Evolutionary conservation across 2,888 invertebrate species (phyloP), one percentile per base, ranked within the genome.

Genomic region (Exephanes ischioxanthus): DNA sequence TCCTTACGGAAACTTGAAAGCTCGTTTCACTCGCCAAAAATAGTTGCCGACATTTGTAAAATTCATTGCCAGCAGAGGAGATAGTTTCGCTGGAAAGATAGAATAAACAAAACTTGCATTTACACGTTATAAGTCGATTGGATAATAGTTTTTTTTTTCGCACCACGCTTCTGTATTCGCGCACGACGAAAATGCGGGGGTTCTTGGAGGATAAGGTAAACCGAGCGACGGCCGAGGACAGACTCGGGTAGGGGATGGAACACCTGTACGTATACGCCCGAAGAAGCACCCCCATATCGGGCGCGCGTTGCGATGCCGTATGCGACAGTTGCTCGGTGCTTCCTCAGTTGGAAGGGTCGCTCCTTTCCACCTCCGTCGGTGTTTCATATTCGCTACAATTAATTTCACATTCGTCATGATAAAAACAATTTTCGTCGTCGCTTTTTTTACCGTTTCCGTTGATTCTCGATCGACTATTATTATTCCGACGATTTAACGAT

Each of bases 271-370:
- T 89, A 86, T 89, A 89, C 83, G 83, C 58, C 68, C 37, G 86
- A 76, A 86, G 80, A 84, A 89, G 85, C 89, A 91, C 85, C 90
- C 90, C 89, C 85, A 76, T 86, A 86, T 86, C 86, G 68, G 86
- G 71, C 66, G 63, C 63, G 83, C 84, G 86, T 86, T 83, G 86
- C 89, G 84, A 89, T 89, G 88, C 89, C 85, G 86, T 90, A 88
- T 89, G 89, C 91, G 92, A 92, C 93, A 92, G 93, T 92, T 90
- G 90, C 87, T 80, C 85, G 84, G 77, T 72, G 88, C 86, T 88
- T 85, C 86, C 88, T 79, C 87, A 79, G 75, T 51, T 85, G 83
- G 89, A 87, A 89, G 87, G 88, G 82, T 89, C 89, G 88, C 33
- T 63, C 51, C 71, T 80, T 80, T 66, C 72, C 72, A 22, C 70